Evolutionary conservation across 2,113 vertebrate species (phyloP).

Genomic region (Scatophagus argus): DNA sequence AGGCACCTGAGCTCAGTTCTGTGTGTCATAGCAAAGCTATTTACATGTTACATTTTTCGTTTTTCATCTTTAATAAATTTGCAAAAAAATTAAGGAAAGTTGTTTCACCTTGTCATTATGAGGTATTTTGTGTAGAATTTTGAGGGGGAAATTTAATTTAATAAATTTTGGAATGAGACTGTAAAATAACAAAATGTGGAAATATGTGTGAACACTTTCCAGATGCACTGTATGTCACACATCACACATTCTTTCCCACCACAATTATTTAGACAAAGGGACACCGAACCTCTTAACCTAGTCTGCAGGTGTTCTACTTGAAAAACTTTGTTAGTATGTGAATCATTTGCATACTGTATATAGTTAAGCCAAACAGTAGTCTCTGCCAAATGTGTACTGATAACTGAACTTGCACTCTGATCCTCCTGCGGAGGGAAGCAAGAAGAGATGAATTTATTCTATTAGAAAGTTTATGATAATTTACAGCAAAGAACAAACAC

Average conservation of each 20-base stretch:
- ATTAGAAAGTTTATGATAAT: not conserved
- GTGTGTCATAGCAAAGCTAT: too few relatives aligned
- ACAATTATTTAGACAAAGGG: not conserved
- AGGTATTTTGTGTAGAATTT: too few relatives aligned
- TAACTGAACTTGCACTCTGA: not conserved
- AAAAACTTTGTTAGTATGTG: constrained; percentile 3
- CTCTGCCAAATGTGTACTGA: not conserved
- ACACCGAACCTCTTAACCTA: not conserved
- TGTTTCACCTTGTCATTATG: too few relatives aligned
- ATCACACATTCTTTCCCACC: not conserved
- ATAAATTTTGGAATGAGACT: too few relatives aligned
- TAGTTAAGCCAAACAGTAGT: not conserved
- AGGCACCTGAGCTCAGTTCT: too few relatives aligned
- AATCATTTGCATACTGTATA: not conserved
- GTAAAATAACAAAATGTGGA: too few relatives aligned
- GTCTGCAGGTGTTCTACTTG: not conserved
- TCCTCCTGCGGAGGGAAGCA: not conserved
- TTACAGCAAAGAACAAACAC: not conserved
- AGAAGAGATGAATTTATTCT: not conserved
- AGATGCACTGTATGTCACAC: too few relatives aligned
- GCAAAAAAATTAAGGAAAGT: too few relatives aligned
- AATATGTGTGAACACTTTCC: too few relatives aligned
- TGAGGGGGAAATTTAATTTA: too few relatives aligned
- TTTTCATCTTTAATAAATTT: too few relatives aligned
- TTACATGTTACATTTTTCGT: too few relatives aligned